These are phyloP conservation scores for Gortyna flavago DNA, from an alignment of 2,888 invertebrate genomes.

Conservation along the genomic window DNA sequence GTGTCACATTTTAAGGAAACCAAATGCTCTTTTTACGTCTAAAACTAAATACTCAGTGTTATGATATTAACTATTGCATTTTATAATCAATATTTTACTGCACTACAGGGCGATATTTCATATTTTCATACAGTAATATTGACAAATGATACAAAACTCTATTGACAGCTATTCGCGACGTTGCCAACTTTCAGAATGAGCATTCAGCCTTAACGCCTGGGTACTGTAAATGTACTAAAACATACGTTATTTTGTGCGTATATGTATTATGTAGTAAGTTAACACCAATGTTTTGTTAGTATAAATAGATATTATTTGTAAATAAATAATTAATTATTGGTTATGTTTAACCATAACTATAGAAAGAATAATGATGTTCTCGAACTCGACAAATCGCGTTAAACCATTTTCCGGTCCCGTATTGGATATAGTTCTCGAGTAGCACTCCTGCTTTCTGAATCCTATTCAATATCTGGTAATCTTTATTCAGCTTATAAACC, in stretches of 20 bases:
- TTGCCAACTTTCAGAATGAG: not conserved
- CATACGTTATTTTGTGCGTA: slow-evolving; percentile 1
- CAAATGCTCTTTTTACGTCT: not conserved
- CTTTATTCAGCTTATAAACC: not conserved
- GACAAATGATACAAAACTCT: not conserved
- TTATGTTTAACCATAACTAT: slow-evolving; percentile 3
- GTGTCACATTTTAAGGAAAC: not conserved
- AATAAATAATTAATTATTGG: slow-evolving; percentile 23
- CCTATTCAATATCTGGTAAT: not conserved
- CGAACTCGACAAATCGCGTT: not conserved
- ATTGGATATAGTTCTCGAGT: not conserved
- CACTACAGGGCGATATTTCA: not conserved
- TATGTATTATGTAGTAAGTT: slow-evolving; percentile 15
- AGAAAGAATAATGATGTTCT: slow-evolving; percentile 9
- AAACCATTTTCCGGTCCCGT: not conserved
- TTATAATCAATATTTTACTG: not conserved
- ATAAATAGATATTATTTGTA: slow-evolving; percentile 35
- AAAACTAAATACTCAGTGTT: not conserved
- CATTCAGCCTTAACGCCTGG: not conserved
- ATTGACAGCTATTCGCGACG: not conserved
- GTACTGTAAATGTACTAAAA: not conserved
- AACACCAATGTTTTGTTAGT: slow-evolving; percentile 30
- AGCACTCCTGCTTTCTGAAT: not conserved
- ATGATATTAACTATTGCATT: not conserved
- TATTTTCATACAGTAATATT: not conserved